Evolutionary conservation across 2,888 invertebrate species (phyloP).

Genomic region (Amblyjoppa fuscipennis): DNA sequence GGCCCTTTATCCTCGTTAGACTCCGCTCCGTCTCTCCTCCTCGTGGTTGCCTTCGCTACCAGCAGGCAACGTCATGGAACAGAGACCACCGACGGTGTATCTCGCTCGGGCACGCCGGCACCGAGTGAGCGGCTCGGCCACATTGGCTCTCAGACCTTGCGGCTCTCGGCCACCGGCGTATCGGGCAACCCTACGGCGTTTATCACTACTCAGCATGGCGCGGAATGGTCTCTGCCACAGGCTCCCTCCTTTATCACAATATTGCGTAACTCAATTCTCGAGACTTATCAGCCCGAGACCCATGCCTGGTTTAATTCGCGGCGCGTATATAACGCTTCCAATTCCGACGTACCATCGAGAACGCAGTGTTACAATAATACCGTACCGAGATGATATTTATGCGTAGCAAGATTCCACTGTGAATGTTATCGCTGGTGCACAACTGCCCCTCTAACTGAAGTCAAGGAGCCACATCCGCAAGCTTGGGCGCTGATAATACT

Average conservation of each 20-base stretch:
- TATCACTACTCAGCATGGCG: conserved; percentile 74
- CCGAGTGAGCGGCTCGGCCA: background rate
- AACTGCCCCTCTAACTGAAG: conserved; percentile 1
- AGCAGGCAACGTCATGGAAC: conserved; percentile 17
- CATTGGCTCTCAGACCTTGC: background rate
- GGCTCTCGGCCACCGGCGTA: conserved; percentile 40
- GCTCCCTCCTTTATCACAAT: conserved; percentile 77
- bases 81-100: conserved; percentile 43
- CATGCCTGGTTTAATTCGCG: conserved; percentile 38
- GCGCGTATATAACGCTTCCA: background rate
- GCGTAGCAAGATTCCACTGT: background rate
- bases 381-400: background rate
- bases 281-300: conserved; percentile 74
- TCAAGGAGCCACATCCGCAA: background rate
- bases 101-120: conserved; percentile 35
- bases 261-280: conserved; percentile 73
- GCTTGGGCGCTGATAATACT: background rate
- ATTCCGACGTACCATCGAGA: conserved; percentile 15
- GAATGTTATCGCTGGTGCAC: conserved; percentile 17
- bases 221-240: conserved; percentile 22
- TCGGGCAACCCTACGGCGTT: conserved; percentile 70
- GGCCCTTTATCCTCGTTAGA: conserved; percentile 75
- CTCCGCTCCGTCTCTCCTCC: conserved; percentile 54
- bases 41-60: conserved; percentile 26
- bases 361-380: background rate